phyloP scores from a whole-genome alignment of 2,113 vertebrate species.

The Arvicanthis niloticus region DNA sequence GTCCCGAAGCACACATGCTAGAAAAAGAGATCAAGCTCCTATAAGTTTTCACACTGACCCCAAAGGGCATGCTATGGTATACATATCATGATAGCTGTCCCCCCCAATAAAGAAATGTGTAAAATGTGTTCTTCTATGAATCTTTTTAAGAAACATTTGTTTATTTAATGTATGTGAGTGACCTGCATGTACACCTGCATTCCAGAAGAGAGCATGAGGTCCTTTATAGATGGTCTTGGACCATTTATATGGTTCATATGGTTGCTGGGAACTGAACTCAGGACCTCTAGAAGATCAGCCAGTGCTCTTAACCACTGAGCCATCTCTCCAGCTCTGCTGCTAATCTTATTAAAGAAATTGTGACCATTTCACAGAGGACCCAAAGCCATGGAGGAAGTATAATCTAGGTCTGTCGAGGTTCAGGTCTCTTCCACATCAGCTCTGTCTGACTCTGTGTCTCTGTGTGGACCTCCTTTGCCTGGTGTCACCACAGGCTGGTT shows the following conservation, averaged over 20 bases:
- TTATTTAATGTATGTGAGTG: too few relatives aligned
- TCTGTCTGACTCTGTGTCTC: neutral
- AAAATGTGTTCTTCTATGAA: neutral
- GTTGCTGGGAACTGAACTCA: too few relatives aligned
- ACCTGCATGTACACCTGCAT: too few relatives aligned
- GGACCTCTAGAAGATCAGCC: too few relatives aligned
- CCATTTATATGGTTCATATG: too few relatives aligned
- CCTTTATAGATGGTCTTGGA: too few relatives aligned
- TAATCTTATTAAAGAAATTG: neutral
- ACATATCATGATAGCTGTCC: neutral
- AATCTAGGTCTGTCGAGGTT: neutral
- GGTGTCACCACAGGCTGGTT: neutral
- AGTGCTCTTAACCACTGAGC: too few relatives aligned
- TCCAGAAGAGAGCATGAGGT: too few relatives aligned
- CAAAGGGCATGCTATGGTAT: neutral
- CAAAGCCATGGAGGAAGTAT: neutral
- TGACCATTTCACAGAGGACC: neutral
- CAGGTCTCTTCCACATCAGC: accelerated
- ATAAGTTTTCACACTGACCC: neutral
- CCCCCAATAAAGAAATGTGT: neutral
- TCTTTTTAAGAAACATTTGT: too few relatives aligned
- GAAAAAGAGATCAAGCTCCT: neutral
- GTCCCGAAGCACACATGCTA: neutral
- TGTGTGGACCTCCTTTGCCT: neutral
- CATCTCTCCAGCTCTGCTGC: too few relatives aligned